Evolutionary conservation across 2,797 vertebrate species (phyloP).

Genomic region (Neopelma chrysocephalum): DNA sequence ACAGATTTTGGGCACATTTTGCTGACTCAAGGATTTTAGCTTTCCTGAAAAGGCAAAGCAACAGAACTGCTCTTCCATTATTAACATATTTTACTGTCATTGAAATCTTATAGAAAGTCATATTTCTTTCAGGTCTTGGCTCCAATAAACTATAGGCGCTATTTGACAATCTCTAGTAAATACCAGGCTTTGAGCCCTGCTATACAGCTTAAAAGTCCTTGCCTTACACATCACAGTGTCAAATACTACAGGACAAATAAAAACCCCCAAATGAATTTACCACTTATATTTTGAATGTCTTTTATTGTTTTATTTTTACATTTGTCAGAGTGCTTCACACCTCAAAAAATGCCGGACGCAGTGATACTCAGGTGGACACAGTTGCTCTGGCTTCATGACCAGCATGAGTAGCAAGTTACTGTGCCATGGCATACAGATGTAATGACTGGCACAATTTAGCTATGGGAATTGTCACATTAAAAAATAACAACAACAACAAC

Average conservation of each 20-base stretch:
- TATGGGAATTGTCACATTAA: background rate
- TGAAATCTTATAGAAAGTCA: background rate
- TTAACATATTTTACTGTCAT: background rate
- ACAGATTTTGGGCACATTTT: background rate
- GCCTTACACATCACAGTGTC: background rate
- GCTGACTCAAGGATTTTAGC: background rate
- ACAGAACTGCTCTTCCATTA: background rate
- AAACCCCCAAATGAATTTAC: background rate
- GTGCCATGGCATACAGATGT: background rate
- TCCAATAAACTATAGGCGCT: background rate
- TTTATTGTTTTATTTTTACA: background rate
- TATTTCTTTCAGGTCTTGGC: background rate
- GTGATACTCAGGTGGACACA: background rate
- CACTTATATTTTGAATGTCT: background rate
- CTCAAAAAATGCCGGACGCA: background rate
- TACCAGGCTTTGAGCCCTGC: background rate
- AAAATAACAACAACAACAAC: too few relatives aligned
- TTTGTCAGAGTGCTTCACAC: background rate
- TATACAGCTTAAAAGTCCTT: background rate
- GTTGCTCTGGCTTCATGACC: background rate
- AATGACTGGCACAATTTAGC: background rate
- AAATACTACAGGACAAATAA: background rate
- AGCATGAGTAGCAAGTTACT: background rate
- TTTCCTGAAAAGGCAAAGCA: background rate
- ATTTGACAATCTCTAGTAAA: background rate